Evolutionary conservation across 2,888 invertebrate genomes (phyloP).

Genomic region (Melanostoma scalare): DNA sequence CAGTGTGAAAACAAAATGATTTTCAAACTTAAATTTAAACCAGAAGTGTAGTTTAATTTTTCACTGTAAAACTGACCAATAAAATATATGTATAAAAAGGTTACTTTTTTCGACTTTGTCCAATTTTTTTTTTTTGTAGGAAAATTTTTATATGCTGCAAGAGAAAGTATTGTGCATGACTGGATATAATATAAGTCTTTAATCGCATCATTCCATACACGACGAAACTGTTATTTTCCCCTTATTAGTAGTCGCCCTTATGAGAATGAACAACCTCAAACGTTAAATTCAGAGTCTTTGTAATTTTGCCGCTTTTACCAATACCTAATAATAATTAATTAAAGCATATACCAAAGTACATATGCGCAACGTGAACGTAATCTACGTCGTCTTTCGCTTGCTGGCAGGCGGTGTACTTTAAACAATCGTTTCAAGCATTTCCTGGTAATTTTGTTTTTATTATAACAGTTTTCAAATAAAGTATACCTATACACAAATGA

Average conservation of each 20-base stretch:
- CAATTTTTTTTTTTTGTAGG: no score
- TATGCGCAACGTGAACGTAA: conserved; percentile 32
- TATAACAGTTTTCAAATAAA: conserved; percentile 50
- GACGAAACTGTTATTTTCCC: not conserved
- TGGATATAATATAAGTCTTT: not conserved
- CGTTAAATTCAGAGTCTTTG: conserved; percentile 26
- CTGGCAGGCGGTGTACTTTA: conserved; percentile 24
- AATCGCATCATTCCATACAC: not conserved
- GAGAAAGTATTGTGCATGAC: not conserved
- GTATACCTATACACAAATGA: conserved; percentile 31
- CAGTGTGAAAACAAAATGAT: no score
- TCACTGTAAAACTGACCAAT: no score
- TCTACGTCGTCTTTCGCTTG: conserved; percentile 10
- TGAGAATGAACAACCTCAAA: conserved; percentile 21
- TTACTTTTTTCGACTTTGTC: no score
- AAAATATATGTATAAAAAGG: no score
- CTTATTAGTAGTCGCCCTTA: not conserved
- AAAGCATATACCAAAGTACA: conserved; percentile 24
- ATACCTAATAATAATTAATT: conserved; percentile 40
- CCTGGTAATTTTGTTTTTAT: conserved; percentile 53
- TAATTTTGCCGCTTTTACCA: conserved; percentile 36
- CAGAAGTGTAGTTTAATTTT: no score
- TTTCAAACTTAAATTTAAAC: no score
- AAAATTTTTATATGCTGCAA: no score
- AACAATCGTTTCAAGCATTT: conserved; percentile 55